Evolutionary conservation across 2,797 vertebrate species (phyloP), one percentile per base, ranked within the genome.

Genomic region (Chaenodraco wilsoni): DNA sequence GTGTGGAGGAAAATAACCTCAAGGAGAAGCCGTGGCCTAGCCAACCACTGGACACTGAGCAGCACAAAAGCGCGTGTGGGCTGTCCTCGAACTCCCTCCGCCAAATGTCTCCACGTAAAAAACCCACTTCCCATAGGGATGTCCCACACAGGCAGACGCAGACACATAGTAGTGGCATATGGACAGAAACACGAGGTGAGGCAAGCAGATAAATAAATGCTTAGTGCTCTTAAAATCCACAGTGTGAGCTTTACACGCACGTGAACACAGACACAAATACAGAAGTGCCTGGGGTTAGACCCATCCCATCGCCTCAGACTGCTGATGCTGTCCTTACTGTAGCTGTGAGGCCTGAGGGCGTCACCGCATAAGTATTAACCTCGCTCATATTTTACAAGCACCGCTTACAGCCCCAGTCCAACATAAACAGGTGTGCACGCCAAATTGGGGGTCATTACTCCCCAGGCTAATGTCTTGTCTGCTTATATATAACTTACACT

Each of bases 311-410:
- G 16, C 82, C 84, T 88, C 78, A 88, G 89, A 90, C 92, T 92
- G 91, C 93, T 92, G 89, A 91, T 91, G 90, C 83, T 87, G 85
- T 92, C 87, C 87, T 83, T 73, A 78, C 55, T 84, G 85, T 67
- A 84, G 81, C 87, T 88, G 91, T 93, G 91, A 91, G 93, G 90
- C 89, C 85, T 52, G 79, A 92, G 90, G 93, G 93, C 85, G 91
- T 91, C 83, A 89, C 91, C 86, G 44, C 90, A 83, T 84, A 90
- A 90, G 81, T 88, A 92, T 93, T 94, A 94, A 94, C 92, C 93
- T 93, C 82, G 72, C 88, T 91, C 84, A 82, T 93, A 89, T 94
- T 94, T 93, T 92, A 93, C 84, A 89, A 90, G 90, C 78, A 81
- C 73, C 74, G 74, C 85, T 88, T 70, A 64, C 84, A 78, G 68